phyloP scores from a whole-genome alignment of 2,797 vertebrate species.

The Sternarchorhynchus goeldii region DNA sequence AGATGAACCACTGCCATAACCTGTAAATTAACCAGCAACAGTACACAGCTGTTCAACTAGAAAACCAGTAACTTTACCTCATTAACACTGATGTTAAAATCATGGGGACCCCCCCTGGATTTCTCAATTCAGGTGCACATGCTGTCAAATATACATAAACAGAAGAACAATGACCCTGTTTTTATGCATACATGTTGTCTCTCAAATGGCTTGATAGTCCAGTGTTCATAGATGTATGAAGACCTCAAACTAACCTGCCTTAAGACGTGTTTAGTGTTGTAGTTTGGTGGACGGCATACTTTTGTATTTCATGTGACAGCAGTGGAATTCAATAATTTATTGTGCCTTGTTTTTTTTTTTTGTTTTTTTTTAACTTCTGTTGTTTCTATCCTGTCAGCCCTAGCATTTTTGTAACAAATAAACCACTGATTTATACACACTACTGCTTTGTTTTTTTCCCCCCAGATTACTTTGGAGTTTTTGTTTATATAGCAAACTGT shows the following conservation, averaged over 20 bases:
- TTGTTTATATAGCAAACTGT: no score
- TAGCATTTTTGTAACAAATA: conserved; percentile 55
- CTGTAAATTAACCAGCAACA: conserved; percentile 10
- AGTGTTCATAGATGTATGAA: conserved; percentile 33
- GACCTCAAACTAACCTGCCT: conserved; percentile 45
- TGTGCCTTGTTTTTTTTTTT: conserved; percentile 67
- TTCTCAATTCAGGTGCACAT: conserved; percentile 38
- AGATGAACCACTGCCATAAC: conserved; percentile 34
- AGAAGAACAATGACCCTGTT: background rate
- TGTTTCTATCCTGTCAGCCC: conserved; percentile 46
- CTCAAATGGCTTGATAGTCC: conserved; percentile 6
- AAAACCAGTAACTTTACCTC: conserved; percentile 34
- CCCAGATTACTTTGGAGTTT: background rate
- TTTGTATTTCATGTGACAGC: conserved; percentile 74
- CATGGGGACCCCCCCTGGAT: conserved; percentile 25
- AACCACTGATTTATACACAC: conserved; percentile 45
- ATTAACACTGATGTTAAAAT: conserved; percentile 30
- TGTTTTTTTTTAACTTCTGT: conserved; percentile 70
- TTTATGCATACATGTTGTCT: conserved; percentile 2
- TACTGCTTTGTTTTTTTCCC: background rate
- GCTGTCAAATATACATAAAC: conserved; percentile 14
- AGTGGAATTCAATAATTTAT: conserved; percentile 73
- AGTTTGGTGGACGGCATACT: conserved; percentile 65
- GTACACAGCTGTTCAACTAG: background rate
- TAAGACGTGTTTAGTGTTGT: conserved; percentile 29